Percentiles rank a stretch among this genome's conserved stretches.
Evolutionary conservation across 2,888 invertebrate species (phyloP).

Genomic region (Pachliopta kotzebuea): DNA sequence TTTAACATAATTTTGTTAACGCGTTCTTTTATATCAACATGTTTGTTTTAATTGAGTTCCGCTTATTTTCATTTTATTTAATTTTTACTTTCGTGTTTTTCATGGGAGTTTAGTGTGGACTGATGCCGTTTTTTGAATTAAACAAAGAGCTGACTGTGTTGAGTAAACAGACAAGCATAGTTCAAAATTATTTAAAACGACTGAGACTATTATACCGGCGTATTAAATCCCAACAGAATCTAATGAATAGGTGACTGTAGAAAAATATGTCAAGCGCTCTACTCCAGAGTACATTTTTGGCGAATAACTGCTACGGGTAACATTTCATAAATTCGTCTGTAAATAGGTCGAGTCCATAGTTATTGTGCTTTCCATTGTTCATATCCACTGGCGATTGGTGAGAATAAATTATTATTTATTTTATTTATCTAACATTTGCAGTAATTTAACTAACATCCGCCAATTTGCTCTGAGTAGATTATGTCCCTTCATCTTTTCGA

Average conservation of each 20-base stretch:
- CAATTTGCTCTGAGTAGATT: too few relatives aligned
- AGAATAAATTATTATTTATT: background rate
- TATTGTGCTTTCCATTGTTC: slow-evolving; percentile 17
- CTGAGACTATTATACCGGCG: background rate
- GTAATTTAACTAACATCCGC: background rate
- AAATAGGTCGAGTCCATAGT: slow-evolving; percentile 14
- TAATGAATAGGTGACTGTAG: slow-evolving; percentile 3
- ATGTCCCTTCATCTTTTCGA: too few relatives aligned
- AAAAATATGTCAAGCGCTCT: slow-evolving; percentile 18
- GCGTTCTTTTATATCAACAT: too few relatives aligned
- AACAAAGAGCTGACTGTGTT: too few relatives aligned
- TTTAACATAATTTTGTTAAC: too few relatives aligned
- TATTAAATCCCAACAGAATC: slow-evolving; percentile 10
- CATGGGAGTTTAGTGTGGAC: too few relatives aligned
- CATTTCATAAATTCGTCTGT: slow-evolving; percentile 5
- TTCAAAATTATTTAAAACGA: slow-evolving; percentile 1
- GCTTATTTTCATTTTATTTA: too few relatives aligned
- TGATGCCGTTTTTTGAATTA: too few relatives aligned
- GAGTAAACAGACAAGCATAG: background rate
- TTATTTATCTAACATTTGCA: background rate
- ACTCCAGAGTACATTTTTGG: slow-evolving; percentile 9
- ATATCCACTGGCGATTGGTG: background rate
- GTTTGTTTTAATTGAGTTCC: too few relatives aligned
- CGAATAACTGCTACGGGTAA: slow-evolving; percentile 8
- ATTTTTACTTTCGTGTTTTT: too few relatives aligned